Percentiles rank a stretch among this genome's conserved stretches.
Evolutionary conservation across 2,888 invertebrate genomes (phyloP).

Genomic region (Eulithis prunata): DNA sequence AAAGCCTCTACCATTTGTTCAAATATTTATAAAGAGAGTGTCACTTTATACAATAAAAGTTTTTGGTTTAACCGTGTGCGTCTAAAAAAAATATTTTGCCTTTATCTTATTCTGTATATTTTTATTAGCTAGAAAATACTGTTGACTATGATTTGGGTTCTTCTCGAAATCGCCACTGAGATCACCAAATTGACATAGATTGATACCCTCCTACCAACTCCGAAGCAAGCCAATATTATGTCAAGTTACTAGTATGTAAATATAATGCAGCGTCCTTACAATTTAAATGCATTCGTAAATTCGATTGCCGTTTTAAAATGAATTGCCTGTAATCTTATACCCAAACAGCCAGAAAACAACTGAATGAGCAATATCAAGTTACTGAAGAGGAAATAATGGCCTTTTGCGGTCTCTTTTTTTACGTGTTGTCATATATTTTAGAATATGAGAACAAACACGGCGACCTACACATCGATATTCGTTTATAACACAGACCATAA

Average conservation of each 20-base stretch:
- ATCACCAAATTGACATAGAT: too few relatives aligned
- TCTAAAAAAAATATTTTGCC: too few relatives aligned
- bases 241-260: slow-evolving; percentile 37
- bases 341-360: slow-evolving; percentile 81
- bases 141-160: too few relatives aligned
- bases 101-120: too few relatives aligned
- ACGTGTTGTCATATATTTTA: slow-evolving; percentile 64
- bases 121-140: too few relatives aligned
- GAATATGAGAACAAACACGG: slow-evolving; percentile 34
- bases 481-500: slow-evolving; percentile 44
- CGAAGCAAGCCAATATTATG: background rate
- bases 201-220: too few relatives aligned
- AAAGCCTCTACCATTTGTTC: background rate
- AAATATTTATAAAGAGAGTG: background rate
- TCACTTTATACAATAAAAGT: background rate
- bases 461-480: slow-evolving; percentile 33
- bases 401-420: slow-evolving; percentile 64
- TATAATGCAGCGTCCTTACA: slow-evolving; percentile 61
- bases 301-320: slow-evolving; percentile 80
- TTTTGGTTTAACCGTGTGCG: background rate
- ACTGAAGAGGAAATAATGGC: slow-evolving; percentile 70
- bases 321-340: slow-evolving; percentile 83
- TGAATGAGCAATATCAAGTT: slow-evolving; percentile 81
- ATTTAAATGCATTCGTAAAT: slow-evolving; percentile 71
- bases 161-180: too few relatives aligned